Percentiles rank a stretch among this genome's conserved stretches.
Evolutionary conservation across 2,888 invertebrate species (phyloP).

Genomic region (Phalera bucephala): DNA sequence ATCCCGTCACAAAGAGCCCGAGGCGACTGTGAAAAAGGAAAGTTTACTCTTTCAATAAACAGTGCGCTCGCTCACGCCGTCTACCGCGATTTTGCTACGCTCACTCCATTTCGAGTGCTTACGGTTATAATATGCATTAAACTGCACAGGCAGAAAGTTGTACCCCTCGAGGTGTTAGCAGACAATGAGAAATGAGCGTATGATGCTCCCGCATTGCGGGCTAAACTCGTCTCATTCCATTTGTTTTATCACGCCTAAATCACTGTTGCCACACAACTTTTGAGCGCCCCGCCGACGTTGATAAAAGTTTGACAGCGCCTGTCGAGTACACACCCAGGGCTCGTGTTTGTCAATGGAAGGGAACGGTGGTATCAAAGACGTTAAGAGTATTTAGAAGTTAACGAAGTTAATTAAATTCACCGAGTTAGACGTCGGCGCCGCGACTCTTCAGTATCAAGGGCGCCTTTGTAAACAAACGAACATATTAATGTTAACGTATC

Average conservation of each 20-base stretch:
- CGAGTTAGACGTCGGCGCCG: conserved; percentile 72
- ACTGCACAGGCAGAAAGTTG: conserved; percentile 72
- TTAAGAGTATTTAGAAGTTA: conserved; percentile 82
- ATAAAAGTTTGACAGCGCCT: conserved; percentile 77
- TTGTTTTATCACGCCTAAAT: conserved; percentile 78
- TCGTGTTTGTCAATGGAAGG: conserved; percentile 73
- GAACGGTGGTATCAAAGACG: conserved; percentile 77
- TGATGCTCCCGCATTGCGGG: conserved; percentile 78
- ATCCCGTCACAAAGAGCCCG: conserved; percentile 69
- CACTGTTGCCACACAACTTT: conserved; percentile 73
- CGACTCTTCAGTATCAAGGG: conserved; percentile 75
- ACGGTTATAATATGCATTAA: conserved; percentile 81
- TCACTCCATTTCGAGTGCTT: conserved; percentile 73
- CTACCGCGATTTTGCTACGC: conserved; percentile 66
- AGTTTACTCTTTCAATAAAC: conserved; percentile 80
- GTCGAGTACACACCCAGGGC: conserved; percentile 64
- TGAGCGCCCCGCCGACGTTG: conserved; percentile 52
- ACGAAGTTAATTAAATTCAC: conserved; percentile 82
- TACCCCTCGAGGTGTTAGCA: conserved; percentile 58
- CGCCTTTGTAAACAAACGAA: conserved; percentile 74
- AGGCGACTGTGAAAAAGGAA: conserved; percentile 76
- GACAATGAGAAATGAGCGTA: conserved; percentile 79
- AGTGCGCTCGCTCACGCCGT: conserved; percentile 57
- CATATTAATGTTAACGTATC: conserved; percentile 78
- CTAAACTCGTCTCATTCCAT: conserved; percentile 60